Conservation (phyloP, 2,797 vertebrate species). For the Okamejei kenojei region DNA sequence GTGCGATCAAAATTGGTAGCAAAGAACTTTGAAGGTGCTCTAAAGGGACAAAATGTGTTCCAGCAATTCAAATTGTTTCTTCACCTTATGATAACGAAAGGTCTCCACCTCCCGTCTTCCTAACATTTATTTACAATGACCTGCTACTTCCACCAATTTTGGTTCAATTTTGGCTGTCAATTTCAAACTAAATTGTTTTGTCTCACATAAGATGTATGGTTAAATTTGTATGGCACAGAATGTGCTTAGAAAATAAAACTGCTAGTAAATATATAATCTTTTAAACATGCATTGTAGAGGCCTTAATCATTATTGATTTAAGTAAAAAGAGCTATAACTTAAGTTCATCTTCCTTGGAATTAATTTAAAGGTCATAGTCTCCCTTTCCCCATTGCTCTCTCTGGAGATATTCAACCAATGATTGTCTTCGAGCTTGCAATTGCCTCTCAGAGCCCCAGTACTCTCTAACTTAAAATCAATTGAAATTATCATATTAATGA, state of each 20-base stretch:
- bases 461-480: conserved; percentile 12
- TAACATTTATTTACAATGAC: no score
- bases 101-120: no score
- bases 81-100: neutral
- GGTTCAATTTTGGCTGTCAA: neutral
- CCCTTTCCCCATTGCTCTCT: neutral
- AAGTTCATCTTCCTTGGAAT: conserved; percentile 28
- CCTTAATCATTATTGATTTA: conserved; percentile 20
- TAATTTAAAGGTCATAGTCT: neutral
- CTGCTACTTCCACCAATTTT: neutral
- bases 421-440: neutral
- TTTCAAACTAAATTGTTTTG: neutral
- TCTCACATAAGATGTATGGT: no score
- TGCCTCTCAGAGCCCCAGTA: neutral
- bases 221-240: neutral
- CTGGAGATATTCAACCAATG: conserved; percentile 14
- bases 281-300: neutral
- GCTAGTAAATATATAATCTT: neutral
- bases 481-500: conserved; percentile 35
- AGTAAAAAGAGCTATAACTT: conserved; percentile 27
- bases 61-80: neutral
- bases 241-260: neutral
- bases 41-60: neutral
- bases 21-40: neutral
- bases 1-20: neutral